These are phyloP conservation scores for Chalcis sispes DNA, from an alignment of 2,888 invertebrate genomes.

Conservation along the genomic window DNA sequence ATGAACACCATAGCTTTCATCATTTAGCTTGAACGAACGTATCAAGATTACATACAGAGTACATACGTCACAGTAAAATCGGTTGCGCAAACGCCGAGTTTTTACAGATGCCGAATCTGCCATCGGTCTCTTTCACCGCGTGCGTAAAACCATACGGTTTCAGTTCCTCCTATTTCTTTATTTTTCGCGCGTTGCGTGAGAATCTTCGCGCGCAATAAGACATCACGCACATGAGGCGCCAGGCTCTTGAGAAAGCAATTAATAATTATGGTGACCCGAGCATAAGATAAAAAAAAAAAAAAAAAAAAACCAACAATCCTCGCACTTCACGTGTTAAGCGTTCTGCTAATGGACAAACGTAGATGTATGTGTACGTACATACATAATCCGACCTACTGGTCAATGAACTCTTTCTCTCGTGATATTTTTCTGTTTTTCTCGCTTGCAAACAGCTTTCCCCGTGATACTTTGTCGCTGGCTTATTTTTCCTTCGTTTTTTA, in stretches of 20 bases:
- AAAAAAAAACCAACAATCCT: neutral
- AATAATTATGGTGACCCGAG: slow-evolving; percentile 42
- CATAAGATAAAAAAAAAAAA: slow-evolving; percentile 42
- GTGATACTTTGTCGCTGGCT: neutral
- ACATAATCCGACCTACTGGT: neutral
- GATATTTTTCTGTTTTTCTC: slow-evolving; percentile 1
- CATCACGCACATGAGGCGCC: slow-evolving; percentile 8
- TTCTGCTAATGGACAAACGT: slow-evolving; percentile 11
- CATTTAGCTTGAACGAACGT: neutral
- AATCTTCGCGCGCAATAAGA: slow-evolving; percentile 15
- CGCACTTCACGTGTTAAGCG: slow-evolving; percentile 15
- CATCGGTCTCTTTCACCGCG: no score
- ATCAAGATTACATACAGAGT: neutral
- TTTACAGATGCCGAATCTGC: no score
- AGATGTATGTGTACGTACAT: neutral
- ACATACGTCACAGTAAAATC: neutral
- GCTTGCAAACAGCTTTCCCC: no score
- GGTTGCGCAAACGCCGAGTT: neutral
- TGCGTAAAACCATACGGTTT: neutral
- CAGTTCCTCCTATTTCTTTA: slow-evolving; percentile 4
- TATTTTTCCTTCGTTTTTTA: neutral
- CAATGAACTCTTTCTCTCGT: slow-evolving; percentile 14
- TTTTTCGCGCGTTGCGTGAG: slow-evolving; percentile 33
- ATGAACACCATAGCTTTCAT: neutral
- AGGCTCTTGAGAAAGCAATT: slow-evolving; percentile 30